phyloP scores from a whole-genome alignment of 2,888 invertebrate species.

The Odontocerum albicorne region DNA sequence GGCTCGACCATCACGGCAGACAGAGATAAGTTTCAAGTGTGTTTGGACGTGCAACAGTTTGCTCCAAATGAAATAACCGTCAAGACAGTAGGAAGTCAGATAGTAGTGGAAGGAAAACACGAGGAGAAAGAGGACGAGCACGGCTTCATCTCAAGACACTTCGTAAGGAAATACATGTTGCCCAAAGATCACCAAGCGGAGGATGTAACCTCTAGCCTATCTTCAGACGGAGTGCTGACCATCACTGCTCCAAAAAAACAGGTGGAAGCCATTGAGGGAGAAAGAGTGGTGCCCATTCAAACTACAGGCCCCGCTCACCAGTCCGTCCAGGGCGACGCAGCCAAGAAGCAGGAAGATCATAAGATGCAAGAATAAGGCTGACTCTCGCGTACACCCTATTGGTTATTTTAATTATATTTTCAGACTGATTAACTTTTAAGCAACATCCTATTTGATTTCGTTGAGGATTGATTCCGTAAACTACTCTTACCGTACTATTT shows the following conservation, averaged over 20 bases:
- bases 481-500: no score
- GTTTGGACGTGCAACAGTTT: constrained; percentile 77
- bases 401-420: neutral
- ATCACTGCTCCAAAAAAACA: constrained; percentile 62
- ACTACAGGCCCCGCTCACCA: constrained; percentile 61
- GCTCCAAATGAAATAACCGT: constrained; percentile 76
- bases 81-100: constrained; percentile 68
- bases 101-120: constrained; percentile 77
- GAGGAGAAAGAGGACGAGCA: constrained; percentile 76
- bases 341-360: neutral
- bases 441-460: no score
- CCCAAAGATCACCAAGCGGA: constrained; percentile 74
- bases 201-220: constrained; percentile 69
- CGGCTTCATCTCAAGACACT: constrained; percentile 73
- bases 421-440: constrained; percentile 10
- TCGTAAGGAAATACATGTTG: constrained; percentile 71
- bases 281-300: constrained; percentile 60
- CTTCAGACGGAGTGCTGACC: constrained; percentile 74
- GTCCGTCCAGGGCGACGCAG: neutral
- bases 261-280: constrained; percentile 46
- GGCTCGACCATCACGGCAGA: constrained; percentile 38
- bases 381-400: neutral
- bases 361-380: constrained; percentile 3
- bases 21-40: constrained; percentile 65
- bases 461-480: no score